Conservation (phyloP, 37 sponge, comb jelly and placozoan species). For the Cliona cf. orientalis region DNA sequence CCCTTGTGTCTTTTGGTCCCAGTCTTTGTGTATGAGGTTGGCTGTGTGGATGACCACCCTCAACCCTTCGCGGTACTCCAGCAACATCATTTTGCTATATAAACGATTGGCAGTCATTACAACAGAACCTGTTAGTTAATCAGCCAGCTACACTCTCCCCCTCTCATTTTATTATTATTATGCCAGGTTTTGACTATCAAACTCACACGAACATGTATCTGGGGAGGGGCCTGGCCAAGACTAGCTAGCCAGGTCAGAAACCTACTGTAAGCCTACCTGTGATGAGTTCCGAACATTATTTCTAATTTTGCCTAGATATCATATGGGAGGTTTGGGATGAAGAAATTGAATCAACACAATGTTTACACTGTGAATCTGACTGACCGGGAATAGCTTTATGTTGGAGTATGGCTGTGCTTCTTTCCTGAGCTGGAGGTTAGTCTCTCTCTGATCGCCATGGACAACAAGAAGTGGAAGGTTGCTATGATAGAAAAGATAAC, state of each 20-base stretch:
- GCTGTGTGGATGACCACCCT: slow-evolving; percentile 95
- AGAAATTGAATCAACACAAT: too few species aligned
- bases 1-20: slow-evolving; percentile 91
- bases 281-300: slow-evolving; percentile 71
- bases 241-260: too few species aligned
- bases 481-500: slow-evolving; percentile 11
- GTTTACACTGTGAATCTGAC: background rate
- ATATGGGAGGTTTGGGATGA: too few species aligned
- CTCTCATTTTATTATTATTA: too few species aligned
- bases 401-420: slow-evolving; percentile 55
- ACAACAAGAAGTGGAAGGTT: slow-evolving; percentile 70
- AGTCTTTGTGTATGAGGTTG: slow-evolving; percentile 87
- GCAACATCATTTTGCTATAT: slow-evolving; percentile 92
- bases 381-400: slow-evolving; percentile 71
- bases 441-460: slow-evolving; percentile 63
- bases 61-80: slow-evolving; percentile 76
- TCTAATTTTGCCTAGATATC: slow-evolving; percentile 65
- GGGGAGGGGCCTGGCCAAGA: too few species aligned
- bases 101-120: too few species aligned
- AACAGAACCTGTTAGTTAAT: too few species aligned
- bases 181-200: too few species aligned
- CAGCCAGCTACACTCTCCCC: too few species aligned
- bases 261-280: slow-evolving; percentile 78
- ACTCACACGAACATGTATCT: too few species aligned
- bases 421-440: slow-evolving; percentile 14